A percentile compares a stretch with the other conserved stretches of the same genome.
Evolutionary conservation across 2,888 invertebrate genomes (phyloP).

Genomic region (Eupithecia centaureata): DNA sequence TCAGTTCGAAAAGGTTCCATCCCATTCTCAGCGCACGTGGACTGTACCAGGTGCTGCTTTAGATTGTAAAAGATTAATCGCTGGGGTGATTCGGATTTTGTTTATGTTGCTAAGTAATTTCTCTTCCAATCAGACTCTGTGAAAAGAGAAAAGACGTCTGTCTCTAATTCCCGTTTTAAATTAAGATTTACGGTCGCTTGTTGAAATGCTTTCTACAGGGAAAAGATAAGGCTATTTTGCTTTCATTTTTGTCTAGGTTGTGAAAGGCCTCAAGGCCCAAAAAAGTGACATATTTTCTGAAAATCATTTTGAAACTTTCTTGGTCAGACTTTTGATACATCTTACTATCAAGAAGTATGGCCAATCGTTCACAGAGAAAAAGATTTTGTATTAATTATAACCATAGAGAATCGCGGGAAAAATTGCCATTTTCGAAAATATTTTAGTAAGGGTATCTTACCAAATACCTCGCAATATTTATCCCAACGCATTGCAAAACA

Average conservation of each 20-base stretch:
- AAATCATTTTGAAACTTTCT: neutral
- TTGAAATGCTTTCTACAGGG: neutral
- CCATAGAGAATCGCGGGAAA: neutral
- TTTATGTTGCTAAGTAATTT: slow-evolving; percentile 7
- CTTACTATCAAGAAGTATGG: too few relatives aligned
- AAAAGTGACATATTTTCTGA: neutral
- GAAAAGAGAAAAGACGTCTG: neutral
- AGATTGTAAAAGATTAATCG: slow-evolving; percentile 30
- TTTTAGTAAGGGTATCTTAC: too few relatives aligned
- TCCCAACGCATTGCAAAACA: neutral
- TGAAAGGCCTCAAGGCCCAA: neutral
- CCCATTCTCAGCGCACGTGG: neutral
- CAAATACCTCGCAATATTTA: neutral
- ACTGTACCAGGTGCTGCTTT: slow-evolving; percentile 30
- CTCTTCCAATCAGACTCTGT: neutral
- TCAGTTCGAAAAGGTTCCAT: neutral
- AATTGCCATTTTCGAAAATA: neutral
- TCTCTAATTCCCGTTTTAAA: neutral
- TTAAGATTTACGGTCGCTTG: neutral
- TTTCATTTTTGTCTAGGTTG: neutral
- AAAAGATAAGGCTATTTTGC: neutral
- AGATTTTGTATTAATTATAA: neutral
- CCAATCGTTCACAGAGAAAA: too few relatives aligned
- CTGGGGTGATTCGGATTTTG: slow-evolving; percentile 11
- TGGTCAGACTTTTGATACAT: neutral